Base-by-base conservation (phyloP, 2,888 invertebrate species). In the Nebria brevicollis region DNA sequence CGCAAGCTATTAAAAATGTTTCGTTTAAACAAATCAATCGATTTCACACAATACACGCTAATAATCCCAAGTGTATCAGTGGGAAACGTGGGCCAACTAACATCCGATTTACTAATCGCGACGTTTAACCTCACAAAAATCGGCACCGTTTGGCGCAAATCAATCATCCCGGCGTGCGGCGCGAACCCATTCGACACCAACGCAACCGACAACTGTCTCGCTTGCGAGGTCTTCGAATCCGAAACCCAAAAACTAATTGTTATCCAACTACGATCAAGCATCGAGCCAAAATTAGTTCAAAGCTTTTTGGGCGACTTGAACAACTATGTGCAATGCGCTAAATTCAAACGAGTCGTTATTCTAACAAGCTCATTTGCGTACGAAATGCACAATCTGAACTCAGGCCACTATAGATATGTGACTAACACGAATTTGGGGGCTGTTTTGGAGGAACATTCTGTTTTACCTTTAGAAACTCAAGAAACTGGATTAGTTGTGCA, bases 51-150 rank as follows among this genome's bases (percentile, higher is more conserved):
- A 72, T 94, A 91, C 84, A 93, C 93, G 7, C 88, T 94, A n/a
- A 90, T 95, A 82, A 89, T 95, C 77, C 96, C 97, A 0, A 94
- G 95, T 84, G 94, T 97, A 15, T 95, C 96, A 26, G 95, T 97
- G n/a, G 98, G 97, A 81, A 98, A 98, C 91, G 96, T 97, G 13
- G 96, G 95, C 0, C 98, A 98, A 90, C 89, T 98, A 82, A 91
- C 95, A 2, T 92, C 94, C 77, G 98, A 98, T 90, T 90, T 98
- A 85, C 87, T 98, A 7, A 94, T 98, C 85, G 93, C 94, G 8
- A 94, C 94, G 6, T 89, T 95, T 80, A 87, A 92, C 83, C 91
- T 95, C 86, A 89, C 91, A 82, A 94, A 94, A 88, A 90, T 94
- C 77, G 97, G 95, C 11, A 92, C 92, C 82, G 87, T 96, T 10